A percentile compares a stretch with the other conserved stretches of the same genome.
These are phyloP conservation scores for Andrena camellia DNA, from an alignment of 2,888 invertebrate genomes.

Conservation along the genomic window DNA sequence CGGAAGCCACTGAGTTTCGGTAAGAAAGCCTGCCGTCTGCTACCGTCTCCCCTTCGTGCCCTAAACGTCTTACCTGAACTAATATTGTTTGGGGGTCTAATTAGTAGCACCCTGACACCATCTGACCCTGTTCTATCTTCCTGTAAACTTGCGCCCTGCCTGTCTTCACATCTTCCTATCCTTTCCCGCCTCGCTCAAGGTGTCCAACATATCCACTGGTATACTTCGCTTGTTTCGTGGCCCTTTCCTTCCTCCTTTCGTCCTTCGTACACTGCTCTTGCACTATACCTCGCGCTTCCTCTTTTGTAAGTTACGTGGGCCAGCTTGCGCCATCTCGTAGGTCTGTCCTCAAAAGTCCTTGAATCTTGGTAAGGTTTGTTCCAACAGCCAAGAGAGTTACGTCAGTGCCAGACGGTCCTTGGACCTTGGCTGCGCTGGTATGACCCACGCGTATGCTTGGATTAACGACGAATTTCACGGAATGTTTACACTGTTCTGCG, in stretches of 20 bases:
- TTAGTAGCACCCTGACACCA: slow-evolving; percentile 74
- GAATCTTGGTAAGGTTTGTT: slow-evolving; percentile 56
- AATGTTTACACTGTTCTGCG: slow-evolving; percentile 13
- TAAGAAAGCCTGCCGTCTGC: slow-evolving; percentile 68
- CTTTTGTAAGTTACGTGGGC: slow-evolving; percentile 43
- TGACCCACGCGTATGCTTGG: slow-evolving; percentile 9
- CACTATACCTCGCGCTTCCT: slow-evolving; percentile 17
- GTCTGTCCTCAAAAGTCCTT: slow-evolving; percentile 43
- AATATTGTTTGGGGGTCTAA: slow-evolving; percentile 80
- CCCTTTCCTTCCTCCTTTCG: slow-evolving; percentile 2
- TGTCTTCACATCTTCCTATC: background rate
- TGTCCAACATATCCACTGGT: background rate
- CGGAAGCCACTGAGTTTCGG: slow-evolving; percentile 77
- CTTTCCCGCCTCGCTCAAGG: background rate
- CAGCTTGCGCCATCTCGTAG: slow-evolving; percentile 40
- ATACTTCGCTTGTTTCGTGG: background rate
- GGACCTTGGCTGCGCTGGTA: slow-evolving; percentile 24
- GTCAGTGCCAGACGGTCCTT: slow-evolving; percentile 34
- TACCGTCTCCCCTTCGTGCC: slow-evolving; percentile 52
- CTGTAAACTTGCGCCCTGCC: background rate
- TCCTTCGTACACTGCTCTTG: slow-evolving; percentile 19
- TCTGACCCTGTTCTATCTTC: slow-evolving; percentile 30
- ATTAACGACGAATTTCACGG: slow-evolving; percentile 28
- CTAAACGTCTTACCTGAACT: slow-evolving; percentile 77
- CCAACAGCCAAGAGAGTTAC: slow-evolving; percentile 38